Base-by-base conservation (phyloP, 2,888 invertebrate genomes). In the Diplolepis rosae region DNA sequence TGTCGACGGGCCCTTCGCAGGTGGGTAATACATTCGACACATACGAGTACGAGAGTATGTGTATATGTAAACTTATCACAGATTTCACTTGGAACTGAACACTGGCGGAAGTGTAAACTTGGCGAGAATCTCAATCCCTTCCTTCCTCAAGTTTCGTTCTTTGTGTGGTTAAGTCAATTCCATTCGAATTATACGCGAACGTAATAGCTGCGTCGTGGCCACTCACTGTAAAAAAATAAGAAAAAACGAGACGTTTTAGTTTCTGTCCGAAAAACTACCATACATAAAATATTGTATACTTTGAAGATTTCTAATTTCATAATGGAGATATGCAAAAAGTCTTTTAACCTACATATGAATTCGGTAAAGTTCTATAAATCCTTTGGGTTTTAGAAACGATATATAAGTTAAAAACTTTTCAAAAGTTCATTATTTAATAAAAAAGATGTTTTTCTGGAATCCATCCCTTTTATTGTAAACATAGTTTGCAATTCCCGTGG, bases 1-100 rank as follows among this genome's bases (percentile, higher is more conserved):
- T 24, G 13, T 61, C 61, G 9, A 61, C 61, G 15, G 15, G 45
- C 24, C 24, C 61, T 61, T 61, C 35, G n/a, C 61, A 61, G 61
- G 61, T 61, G 61, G 35, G 61, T 39, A 56, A 35, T 39, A 61
- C 24, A 61, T 39, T 35, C 24, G 61, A 27, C 24, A 61, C 15
- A 39, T 39, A 39, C 39, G 68, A 32, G 48, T 27, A 32, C 35
- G 67, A 51, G 61, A 24, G 51, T 28, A 71, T 73, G 76, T 69
- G 61, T n/a, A 68, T 76, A 80, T 80, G 69, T 77, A 81, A 83
- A 74, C 71, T 80, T 82, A 85, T 85, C 85, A 85, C 85, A 85
- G 85, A 84, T 80, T 82, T 83, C 79, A 80, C 78, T 80, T 83
- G 82, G 79, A 84, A 84, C 80, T 80, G 77, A 82, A 83, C 79